A percentile compares a stretch with the other conserved stretches of the same genome.
phyloP scores from a whole-genome alignment of 2,797 vertebrate species.

The Champsocephalus esox region DNA sequence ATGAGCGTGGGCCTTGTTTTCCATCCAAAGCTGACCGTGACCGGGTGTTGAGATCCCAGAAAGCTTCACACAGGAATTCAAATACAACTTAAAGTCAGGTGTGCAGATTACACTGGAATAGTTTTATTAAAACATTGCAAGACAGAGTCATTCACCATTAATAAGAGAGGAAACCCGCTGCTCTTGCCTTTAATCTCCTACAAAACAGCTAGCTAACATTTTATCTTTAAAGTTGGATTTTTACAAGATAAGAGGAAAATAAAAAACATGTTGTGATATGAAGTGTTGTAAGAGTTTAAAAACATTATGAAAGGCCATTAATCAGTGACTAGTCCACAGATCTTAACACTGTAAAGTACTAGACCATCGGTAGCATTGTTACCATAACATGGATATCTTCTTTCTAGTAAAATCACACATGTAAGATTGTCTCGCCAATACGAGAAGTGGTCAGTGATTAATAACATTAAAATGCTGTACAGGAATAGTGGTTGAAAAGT shows the following conservation, averaged over 20 bases:
- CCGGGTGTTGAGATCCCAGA: slow-evolving; percentile 17
- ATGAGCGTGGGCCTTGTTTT: background rate
- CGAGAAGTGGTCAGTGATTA: slow-evolving; percentile 79
- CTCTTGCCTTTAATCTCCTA: slow-evolving; percentile 75
- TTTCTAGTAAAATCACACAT: slow-evolving; percentile 72
- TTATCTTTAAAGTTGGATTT: slow-evolving; percentile 68
- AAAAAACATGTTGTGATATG: slow-evolving; percentile 81
- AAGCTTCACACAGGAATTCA: slow-evolving; percentile 59
- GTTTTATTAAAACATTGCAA: slow-evolving; percentile 83
- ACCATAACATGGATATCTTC: slow-evolving; percentile 70
- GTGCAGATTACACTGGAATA: slow-evolving; percentile 73
- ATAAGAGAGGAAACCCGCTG: slow-evolving; percentile 75
- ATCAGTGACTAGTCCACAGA: slow-evolving; percentile 74
- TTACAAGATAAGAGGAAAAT: slow-evolving; percentile 74
- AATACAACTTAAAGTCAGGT: slow-evolving; percentile 58
- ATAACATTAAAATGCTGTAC: slow-evolving; percentile 72
- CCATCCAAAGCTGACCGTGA: background rate
- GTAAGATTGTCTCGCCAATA: slow-evolving; percentile 83
- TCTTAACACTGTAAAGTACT: slow-evolving; percentile 68
- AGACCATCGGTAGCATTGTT: slow-evolving; percentile 77
- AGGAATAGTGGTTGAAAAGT: slow-evolving; percentile 41
- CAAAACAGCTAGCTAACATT: slow-evolving; percentile 80
- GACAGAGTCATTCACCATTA: slow-evolving; percentile 83
- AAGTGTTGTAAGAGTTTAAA: slow-evolving; percentile 84
- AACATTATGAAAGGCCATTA: slow-evolving; percentile 88